phyloP scores from a whole-genome alignment of 2,888 invertebrate species.

The Limnephilus marmoratus region DNA sequence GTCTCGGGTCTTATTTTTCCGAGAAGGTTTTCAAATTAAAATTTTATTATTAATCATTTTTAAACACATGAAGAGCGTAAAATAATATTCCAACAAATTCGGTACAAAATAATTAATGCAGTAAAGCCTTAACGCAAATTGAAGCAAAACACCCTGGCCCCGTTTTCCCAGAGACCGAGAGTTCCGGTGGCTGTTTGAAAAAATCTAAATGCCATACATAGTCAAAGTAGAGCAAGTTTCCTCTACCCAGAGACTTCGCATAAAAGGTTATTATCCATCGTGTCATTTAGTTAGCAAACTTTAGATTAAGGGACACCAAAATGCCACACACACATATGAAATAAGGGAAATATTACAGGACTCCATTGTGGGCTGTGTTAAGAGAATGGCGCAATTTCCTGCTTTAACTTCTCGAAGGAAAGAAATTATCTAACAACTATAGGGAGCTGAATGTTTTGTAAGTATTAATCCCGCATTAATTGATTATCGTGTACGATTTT shows the following conservation, averaged over 20 bases:
- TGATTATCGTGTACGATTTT: background rate
- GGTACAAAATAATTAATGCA: background rate
- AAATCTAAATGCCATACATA: constrained; percentile 43
- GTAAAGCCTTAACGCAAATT: background rate
- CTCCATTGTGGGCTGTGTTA: background rate
- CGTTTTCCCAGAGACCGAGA: background rate
- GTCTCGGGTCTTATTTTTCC: background rate
- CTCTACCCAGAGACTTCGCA: constrained; percentile 53
- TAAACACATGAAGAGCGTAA: background rate
- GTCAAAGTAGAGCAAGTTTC: constrained; percentile 56
- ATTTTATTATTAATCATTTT: background rate
- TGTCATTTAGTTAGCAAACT: constrained; percentile 62
- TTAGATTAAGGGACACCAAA: constrained; percentile 60
- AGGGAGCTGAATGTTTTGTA: background rate
- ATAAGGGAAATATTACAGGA: constrained; percentile 26
- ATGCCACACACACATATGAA: constrained; percentile 37
- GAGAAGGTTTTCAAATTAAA: background rate
- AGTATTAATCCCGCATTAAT: too few species aligned
- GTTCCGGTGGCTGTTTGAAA: background rate
- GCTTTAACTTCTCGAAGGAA: background rate
- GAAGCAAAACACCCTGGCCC: background rate
- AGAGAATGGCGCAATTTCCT: constrained; percentile 39
- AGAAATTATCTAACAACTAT: constrained; percentile 8
- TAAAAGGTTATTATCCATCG: constrained; percentile 57
- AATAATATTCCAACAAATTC: background rate